Evolutionary conservation across 2,888 invertebrate species (phyloP), one percentile per base, ranked within the genome.

Genomic region (Dryococelus australis): DNA sequence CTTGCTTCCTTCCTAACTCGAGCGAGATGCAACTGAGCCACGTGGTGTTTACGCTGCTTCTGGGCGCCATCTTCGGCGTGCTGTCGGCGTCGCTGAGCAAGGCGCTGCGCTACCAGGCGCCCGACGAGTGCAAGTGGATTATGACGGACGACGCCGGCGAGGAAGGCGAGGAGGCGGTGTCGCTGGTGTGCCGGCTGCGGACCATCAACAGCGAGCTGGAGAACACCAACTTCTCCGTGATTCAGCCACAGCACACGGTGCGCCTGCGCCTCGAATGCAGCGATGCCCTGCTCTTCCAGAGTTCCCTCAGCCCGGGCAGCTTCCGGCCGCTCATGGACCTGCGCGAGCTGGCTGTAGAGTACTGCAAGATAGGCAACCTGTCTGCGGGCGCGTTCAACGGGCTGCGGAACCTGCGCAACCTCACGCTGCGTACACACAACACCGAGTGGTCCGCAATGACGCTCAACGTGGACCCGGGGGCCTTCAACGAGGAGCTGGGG

Each of bases 401-500:
- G 84, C 94, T 97, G 81, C 95, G 95, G 88, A 96, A 97, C 92
- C 94, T 97, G 89, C 94, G 96, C 90, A 96, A 97, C 92, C 93
- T 97, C 88, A 97, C 97, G 84, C 95, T 97, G 89, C 94, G 96
- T 90, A 97, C 97, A 86, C 96, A 97, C 93, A 97, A 97, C 92
- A 96, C 96, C 81, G 96, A 97, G 91, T 97, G 97, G 96, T 96
- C 96, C 80, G 95, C 96, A 86, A 96, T 97, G 95, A 95, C 96
- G 87, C 93, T 97, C 89, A 96, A 97, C 91, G 94, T 97, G 89
- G 95, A 96, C 80, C 94, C 95, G 26, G 95, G 96, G 86, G 96
- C 96, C 79, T 96, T 97, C 92, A 95, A 95, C 88, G 95, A 96
- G 90, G 96, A 96, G 90, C 94, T 97, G 27, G 94, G 95, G 89